These are phyloP conservation scores for Nezara viridula DNA, from an alignment of 2,888 invertebrate genomes.

Conservation along the genomic window DNA sequence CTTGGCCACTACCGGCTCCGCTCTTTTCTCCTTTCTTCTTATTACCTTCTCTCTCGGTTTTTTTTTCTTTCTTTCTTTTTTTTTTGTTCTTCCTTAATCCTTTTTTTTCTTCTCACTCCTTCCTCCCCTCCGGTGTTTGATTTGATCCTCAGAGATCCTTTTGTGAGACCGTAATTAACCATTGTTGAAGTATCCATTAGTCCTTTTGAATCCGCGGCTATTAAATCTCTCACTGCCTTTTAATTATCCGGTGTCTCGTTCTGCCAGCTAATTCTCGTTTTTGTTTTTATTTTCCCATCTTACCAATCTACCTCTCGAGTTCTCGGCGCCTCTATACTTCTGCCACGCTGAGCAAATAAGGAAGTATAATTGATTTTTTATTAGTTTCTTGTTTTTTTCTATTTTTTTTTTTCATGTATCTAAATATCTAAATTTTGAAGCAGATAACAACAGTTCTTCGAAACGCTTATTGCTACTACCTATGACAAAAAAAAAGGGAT, in stretches of 20 bases:
- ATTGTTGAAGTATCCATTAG: constrained; percentile 44
- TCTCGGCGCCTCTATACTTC: not conserved
- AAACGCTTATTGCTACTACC: not conserved
- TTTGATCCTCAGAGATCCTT: constrained; percentile 32
- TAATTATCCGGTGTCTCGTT: constrained; percentile 32
- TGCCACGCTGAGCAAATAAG: not conserved
- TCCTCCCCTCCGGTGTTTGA: constrained; percentile 35
- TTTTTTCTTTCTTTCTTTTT: not conserved
- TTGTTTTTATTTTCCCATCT: not conserved
- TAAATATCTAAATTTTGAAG: not conserved
- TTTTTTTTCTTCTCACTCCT: not conserved
- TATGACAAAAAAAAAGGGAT: too few relatives aligned
- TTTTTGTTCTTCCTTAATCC: not conserved
- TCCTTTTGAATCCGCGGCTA: constrained; percentile 29
- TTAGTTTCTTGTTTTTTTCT: not conserved
- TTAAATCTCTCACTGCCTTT: constrained; percentile 38
- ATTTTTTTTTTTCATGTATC: too few relatives aligned
- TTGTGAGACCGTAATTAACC: constrained; percentile 39
- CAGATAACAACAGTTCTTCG: not conserved
- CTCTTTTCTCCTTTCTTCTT: constrained; percentile 43
- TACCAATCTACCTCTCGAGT: not conserved
- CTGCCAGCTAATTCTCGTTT: constrained; percentile 12
- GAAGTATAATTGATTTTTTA: not conserved
- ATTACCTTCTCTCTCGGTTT: not conserved
- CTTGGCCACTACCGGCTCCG: constrained; percentile 30